Conservation (phyloP, 1,140 invertebrate genomes). For the Heliconius eleuchia region DNA sequence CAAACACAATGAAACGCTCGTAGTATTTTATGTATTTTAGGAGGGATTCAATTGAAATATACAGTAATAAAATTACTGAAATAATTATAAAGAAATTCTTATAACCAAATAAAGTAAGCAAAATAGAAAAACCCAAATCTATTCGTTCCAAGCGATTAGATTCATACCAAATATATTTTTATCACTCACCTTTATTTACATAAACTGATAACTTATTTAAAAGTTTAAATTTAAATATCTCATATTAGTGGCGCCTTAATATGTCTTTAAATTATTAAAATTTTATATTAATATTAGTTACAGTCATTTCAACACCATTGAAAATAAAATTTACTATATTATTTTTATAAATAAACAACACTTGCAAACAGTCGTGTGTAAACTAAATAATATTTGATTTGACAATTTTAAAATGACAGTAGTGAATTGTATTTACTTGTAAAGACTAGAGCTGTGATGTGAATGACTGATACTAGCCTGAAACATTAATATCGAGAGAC, state of each 20-base stretch:
- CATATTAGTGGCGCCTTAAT: neutral
- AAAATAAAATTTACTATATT: neutral
- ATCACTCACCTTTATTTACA: constrained; percentile 10
- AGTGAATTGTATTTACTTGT: neutral
- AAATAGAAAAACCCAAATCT: neutral
- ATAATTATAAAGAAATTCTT: neutral
- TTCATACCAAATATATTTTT: neutral
- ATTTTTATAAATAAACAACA: constrained; percentile 2
- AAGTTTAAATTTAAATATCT: neutral
- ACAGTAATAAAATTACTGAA: neutral
- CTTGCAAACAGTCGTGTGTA: neutral
- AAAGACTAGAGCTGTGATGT: neutral
- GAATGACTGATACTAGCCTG: neutral
- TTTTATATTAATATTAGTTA: neutral
- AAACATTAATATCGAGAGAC: neutral
- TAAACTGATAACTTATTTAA: constrained; percentile 9
- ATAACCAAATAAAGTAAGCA: neutral
- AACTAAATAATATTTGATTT: neutral
- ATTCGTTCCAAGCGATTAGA: too few species aligned
- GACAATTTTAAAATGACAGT: constrained; percentile 7
- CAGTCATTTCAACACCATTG: neutral
- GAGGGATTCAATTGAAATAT: neutral
- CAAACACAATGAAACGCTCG: neutral
- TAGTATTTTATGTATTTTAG: neutral
- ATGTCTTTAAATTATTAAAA: neutral